Evolutionary conservation across 1,140 invertebrate species (phyloP).

Genomic region (Caenorhabditis remanei): DNA sequence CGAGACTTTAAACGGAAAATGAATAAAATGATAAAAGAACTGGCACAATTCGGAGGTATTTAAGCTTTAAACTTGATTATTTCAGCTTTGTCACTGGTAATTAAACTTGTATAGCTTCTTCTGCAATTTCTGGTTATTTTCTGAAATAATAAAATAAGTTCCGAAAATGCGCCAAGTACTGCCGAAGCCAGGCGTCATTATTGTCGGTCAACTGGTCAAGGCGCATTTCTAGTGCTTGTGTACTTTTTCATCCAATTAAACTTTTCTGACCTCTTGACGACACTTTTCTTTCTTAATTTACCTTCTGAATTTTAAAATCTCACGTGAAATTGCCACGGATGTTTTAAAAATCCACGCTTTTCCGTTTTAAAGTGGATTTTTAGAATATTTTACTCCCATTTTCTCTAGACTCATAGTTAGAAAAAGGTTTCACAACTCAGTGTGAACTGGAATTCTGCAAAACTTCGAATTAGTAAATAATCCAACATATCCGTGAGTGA

Average conservation of each 20-base stretch:
- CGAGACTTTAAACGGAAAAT: too few species aligned
- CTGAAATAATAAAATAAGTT: too few species aligned
- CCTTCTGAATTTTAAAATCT: neutral
- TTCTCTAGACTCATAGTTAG: too few species aligned
- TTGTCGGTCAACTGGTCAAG: constrained; percentile 38
- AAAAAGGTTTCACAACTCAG: neutral
- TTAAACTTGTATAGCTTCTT: neutral
- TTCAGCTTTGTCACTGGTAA: too few species aligned
- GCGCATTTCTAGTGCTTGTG: constrained; percentile 34
- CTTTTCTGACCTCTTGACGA: neutral
- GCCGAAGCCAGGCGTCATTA: neutral
- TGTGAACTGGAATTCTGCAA: too few species aligned
- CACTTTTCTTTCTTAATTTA: neutral
- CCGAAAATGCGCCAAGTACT: neutral
- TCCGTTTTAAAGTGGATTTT: too few species aligned
- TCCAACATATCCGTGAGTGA: too few species aligned
- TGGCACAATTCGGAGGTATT: too few species aligned
- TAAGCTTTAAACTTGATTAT: too few species aligned
- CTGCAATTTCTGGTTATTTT: neutral
- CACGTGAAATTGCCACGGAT: neutral
- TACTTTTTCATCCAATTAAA: neutral
- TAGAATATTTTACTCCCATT: too few species aligned
- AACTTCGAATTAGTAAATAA: too few species aligned
- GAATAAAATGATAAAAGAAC: too few species aligned
- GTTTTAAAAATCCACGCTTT: neutral